Base-by-base conservation (phyloP, 2,113 vertebrate genomes). In the Bolborhynchus lineola region DNA sequence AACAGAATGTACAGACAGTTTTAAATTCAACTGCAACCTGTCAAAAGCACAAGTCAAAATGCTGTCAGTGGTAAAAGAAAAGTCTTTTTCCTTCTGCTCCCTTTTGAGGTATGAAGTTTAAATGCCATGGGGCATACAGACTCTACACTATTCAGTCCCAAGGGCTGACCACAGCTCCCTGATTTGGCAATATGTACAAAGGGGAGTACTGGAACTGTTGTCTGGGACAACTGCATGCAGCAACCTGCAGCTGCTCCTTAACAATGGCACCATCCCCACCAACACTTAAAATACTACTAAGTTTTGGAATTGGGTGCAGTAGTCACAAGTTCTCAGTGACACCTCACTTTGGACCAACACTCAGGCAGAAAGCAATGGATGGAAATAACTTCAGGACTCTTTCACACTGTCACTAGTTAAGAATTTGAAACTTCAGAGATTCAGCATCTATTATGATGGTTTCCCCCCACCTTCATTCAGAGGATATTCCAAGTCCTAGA, bases 181-280 rank as follows among this genome's bases (percentile, higher is more conserved):
- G 1, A 2, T 20, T 13, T 44, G 31, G 60, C 0, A 1, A 11
- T 7, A 23, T 0, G 0, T 25, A 16, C 20, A 39, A 26, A 53
- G 44, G 26, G 2, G 9, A 14, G 8, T 50, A 55, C 9, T 41
- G 14, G 17, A 55, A 53, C 9, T 16, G 15, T 9, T 2, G 0
- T 8, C 68, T 82, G 16, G 12, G 35, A 6, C 16, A 69, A 33
- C 20, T 26, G 16, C 41, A 33, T 1, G 12, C 70, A 17, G 26
- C 42, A 23, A 57, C 37, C 41, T n/a, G 12, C 13, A 35, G 39
- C 46, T 37, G 59, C 59, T 69, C 31, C 64, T 42, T 8, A 47
- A 23, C 63, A 8, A 2, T 3, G 20, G 44, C 33, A 86, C 18
- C 7, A 3, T 35, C 53, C 55, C 39, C 41, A 70, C 8, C 47